Conservation (phyloP, 1,140 invertebrate species). For the Heliothis subflexa region DNA sequence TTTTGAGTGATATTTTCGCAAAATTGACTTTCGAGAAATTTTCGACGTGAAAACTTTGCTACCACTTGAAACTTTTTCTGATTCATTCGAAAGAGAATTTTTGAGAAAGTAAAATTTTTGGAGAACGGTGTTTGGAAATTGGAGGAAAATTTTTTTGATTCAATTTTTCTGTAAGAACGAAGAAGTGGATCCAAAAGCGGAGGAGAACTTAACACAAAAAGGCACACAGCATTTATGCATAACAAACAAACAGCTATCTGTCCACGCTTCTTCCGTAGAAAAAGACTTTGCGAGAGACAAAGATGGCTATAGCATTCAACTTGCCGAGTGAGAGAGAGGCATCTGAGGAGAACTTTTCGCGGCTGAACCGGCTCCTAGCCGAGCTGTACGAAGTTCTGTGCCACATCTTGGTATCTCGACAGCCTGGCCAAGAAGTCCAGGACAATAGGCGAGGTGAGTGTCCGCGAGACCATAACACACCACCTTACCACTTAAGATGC, state of each 20-base stretch:
- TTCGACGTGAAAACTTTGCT: conserved; percentile 27
- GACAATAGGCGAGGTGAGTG: conserved; percentile 83
- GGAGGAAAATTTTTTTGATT: conserved; percentile 25
- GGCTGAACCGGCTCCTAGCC: conserved; percentile 83
- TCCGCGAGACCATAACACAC: conserved; percentile 80
- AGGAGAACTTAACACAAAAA: conserved; percentile 58
- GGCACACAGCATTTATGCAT: conserved; percentile 77
- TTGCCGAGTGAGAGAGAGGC: conserved; percentile 84
- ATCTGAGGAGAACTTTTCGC: conserved; percentile 84
- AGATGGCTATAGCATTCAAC: conserved; percentile 86
- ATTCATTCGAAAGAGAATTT: neutral
- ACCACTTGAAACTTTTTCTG: conserved; percentile 23
- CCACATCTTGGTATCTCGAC: conserved; percentile 83
- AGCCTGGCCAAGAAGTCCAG: conserved; percentile 80
- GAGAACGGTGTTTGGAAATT: conserved; percentile 1
- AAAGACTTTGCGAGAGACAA: conserved; percentile 76
- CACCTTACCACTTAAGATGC: conserved; percentile 86
- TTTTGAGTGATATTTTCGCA: conserved; percentile 41
- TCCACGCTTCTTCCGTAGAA: conserved; percentile 80
- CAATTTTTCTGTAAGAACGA: conserved; percentile 32
- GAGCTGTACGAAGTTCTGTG: conserved; percentile 85
- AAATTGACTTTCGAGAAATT: conserved; percentile 40
- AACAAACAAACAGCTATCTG: conserved; percentile 78
- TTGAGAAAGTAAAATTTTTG: conserved; percentile 25
- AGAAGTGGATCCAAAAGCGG: conserved; percentile 52